Base-by-base conservation (phyloP, 2,113 vertebrate genomes). In the Synodontis membranacea region DNA sequence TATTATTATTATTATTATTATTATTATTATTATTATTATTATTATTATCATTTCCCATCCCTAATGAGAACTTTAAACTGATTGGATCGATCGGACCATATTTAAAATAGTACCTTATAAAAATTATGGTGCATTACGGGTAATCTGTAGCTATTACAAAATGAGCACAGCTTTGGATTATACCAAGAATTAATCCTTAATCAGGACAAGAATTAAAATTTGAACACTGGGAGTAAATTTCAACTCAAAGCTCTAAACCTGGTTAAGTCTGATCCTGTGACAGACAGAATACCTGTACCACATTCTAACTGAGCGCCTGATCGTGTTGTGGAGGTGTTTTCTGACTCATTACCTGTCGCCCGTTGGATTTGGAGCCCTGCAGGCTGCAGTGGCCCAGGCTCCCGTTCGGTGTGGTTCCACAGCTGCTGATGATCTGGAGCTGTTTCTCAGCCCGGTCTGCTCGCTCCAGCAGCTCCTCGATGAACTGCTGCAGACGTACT, bases 341-440 rank as follows among this genome's bases (percentile, higher is more conserved):
- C 17, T 6, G 34, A 21, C 60, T 31, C 28, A 9, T 66, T 48
- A 95, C 96, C 95, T 94, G 93, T 46, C 96, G 90, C 86, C 96
- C 91, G 0, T 92, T 91, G 72, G 92, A 95, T 92, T 97, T 97
- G 28, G 93, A 89, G 3, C 93, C 96, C 0, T 97, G 96, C 1
- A 97, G 95, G 54, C 96, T 97, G 39, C 96, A 96, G 50, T 96
- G 95, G 0, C 97, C 96, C 93, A 99, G 94, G 92, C 97, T 99
- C 92, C 97, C 96, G 0, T 98, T 99, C 0, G 98, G 98, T 0
- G 97, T 98, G 82, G 97, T 98, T 44, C 96, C 97, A 0, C 97
- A 99, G 93, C 98, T 98, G 92, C 97, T 99, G 95, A 99, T 99
- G 93, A 98, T 97, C 95, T 98, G 98, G 15, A 99, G 96, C 94